A percentile compares a stretch with the other conserved stretches of the same genome.
Evolutionary conservation across 2,113 vertebrate genomes (phyloP).

Genomic region (Rhinogobius similis): DNA sequence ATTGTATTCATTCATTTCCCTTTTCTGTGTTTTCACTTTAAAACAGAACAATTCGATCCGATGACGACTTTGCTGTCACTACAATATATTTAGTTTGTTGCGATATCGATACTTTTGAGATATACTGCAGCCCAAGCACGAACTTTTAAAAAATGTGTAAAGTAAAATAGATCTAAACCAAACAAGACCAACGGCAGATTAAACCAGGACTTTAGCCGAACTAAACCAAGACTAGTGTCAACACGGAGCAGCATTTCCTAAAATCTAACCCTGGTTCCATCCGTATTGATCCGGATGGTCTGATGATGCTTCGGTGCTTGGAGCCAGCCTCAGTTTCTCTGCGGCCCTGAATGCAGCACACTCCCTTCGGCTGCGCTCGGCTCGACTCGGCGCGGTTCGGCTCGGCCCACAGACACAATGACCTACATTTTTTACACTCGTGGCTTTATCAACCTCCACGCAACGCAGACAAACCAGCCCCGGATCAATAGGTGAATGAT

Average conservation of each 20-base stretch:
- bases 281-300: neutral
- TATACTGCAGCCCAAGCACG: too few species aligned
- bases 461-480: neutral
- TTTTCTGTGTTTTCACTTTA: too few species aligned
- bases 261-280: neutral
- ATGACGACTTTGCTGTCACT: too few species aligned
- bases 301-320: conserved; percentile 8
- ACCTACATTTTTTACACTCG: conserved; percentile 54
- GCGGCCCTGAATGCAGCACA: conserved; percentile 38
- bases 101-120: too few species aligned
- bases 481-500: neutral
- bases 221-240: neutral
- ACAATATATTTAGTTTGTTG: too few species aligned
- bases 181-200: neutral
- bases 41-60: too few species aligned
- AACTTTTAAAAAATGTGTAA: too few species aligned
- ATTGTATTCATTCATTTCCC: too few species aligned
- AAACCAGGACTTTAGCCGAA: neutral
- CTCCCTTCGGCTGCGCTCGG: conserved; percentile 26
- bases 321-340: too few species aligned
- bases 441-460: neutral
- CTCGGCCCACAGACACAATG: conserved; percentile 67
- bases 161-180: neutral
- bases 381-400: conserved; percentile 33
- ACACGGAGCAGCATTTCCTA: neutral